Base-by-base conservation (phyloP, 2,797 vertebrate species). In the Halcyon badia region DNA sequence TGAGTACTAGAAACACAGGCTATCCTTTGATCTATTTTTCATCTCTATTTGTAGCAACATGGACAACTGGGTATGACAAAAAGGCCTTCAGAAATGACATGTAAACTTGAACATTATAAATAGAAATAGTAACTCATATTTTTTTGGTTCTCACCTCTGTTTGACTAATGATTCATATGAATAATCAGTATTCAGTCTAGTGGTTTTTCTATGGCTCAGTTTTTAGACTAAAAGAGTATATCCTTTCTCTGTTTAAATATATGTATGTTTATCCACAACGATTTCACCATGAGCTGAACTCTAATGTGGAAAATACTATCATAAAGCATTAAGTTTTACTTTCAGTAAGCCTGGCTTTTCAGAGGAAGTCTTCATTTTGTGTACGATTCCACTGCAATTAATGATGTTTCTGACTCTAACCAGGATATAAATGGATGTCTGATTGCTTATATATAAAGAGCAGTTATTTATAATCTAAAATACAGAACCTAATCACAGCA, bases 391-490 rank as follows among this genome's bases (percentile, higher is more conserved):
- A 91, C 87, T 84, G 77, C 72, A 97, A 94, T 96, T 97, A 97
- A 96, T 97, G 86, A 87, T 87, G 81, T 79, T 95, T 71, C 65
- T 91, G 61, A 56, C 94, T 81, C 54, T 94, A 92, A 73, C 39
- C 60, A 96, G 70, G 83, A 84, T 84, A 90, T 94, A 96, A 97
- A 94, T 69, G 83, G 77, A 60, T 89, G 87, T 89, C 73, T 94
- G 85, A 97, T 97, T 96, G 84, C 83, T 97, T 97, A 89, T 91
- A 44, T 94, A 97, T 97, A 97, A 92, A 83, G 84, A 87, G 19
- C 60, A 90, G 69, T 87, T 95, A 96, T 90, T 96, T 93, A 83
- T 97, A 92, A 97, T 97, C 97, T 97, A 96, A 98, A 97, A 95
- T 92, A 96, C 30, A 87, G 88, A 97, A 87, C 80, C 44, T 97